phyloP scores from a whole-genome alignment of 2,113 vertebrate genomes.

The Amblyornis subalaris region DNA sequence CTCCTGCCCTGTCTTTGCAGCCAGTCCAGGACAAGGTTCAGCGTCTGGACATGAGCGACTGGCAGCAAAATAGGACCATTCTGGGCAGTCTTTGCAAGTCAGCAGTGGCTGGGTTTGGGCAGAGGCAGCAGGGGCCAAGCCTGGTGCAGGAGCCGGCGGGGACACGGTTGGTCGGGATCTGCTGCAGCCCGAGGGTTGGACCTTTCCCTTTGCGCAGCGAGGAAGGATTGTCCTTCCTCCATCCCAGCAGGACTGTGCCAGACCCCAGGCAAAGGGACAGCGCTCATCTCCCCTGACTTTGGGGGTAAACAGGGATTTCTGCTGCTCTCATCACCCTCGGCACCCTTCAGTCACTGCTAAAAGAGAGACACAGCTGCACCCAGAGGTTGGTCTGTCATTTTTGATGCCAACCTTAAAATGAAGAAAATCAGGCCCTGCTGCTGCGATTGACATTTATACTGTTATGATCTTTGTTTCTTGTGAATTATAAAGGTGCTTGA shows the following conservation, averaged over 20 bases:
- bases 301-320: neutral
- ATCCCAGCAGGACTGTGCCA: neutral
- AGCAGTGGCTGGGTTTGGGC: conserved; percentile 28
- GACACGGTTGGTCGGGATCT: neutral
- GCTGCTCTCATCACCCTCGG: neutral
- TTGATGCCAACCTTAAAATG: neutral
- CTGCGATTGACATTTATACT: neutral
- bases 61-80: neutral
- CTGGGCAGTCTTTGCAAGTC: conserved; percentile 6
- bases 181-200: neutral
- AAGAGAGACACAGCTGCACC: accelerated
- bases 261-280: neutral
- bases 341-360: neutral
- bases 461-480: neutral
- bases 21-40: conserved; percentile 43
- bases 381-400: neutral
- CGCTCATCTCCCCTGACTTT: neutral
- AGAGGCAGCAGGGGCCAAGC: neutral
- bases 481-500: neutral
- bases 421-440: neutral
- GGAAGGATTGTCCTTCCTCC: neutral
- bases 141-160: neutral
- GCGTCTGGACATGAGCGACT: neutral
- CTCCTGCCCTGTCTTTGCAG: neutral
- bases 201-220: neutral